phyloP scores from a whole-genome alignment of 2,797 vertebrate species.

The Gambusia yucatana region DNA sequence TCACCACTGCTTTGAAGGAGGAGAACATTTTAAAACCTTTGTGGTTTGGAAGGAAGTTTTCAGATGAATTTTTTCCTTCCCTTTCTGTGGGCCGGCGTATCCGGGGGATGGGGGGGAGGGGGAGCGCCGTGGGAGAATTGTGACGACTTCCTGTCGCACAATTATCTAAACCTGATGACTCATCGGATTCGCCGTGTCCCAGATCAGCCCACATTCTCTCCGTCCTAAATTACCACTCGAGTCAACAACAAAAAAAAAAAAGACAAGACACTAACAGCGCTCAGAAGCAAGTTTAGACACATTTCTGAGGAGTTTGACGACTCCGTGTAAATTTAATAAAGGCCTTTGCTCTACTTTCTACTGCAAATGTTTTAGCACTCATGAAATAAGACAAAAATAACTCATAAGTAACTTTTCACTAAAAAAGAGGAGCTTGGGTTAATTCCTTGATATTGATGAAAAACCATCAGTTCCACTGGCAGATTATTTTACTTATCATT shows the following conservation, averaged over 20 bases:
- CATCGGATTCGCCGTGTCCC: conserved; percentile 20
- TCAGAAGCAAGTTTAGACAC: conserved; percentile 28
- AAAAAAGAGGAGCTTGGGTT: no score
- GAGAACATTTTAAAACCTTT: conserved; percentile 17
- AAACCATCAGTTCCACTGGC: no score
- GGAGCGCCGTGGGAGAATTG: conserved; percentile 62
- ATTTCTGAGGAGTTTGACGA: conserved; percentile 49
- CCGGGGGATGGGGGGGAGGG: neutral
- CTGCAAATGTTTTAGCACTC: no score
- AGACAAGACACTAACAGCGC: neutral
- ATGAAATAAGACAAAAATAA: no score
- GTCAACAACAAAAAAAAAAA: neutral
- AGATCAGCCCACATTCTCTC: conserved; percentile 1
- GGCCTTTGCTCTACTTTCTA: neutral
- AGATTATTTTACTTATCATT: no score
- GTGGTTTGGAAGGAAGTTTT: neutral
- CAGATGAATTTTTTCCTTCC: neutral
- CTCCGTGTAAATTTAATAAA: conserved; percentile 41
- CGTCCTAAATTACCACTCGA: neutral
- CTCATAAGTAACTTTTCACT: no score
- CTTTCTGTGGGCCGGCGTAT: conserved; percentile 48
- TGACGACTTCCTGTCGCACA: conserved; percentile 50
- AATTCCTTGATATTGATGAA: no score
- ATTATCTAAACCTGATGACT: conserved; percentile 51
- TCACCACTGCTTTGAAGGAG: conserved; percentile 59